Evolutionary conservation across 2,888 invertebrate genomes (phyloP).

Genomic region (Temnothorax unifasciatus): DNA sequence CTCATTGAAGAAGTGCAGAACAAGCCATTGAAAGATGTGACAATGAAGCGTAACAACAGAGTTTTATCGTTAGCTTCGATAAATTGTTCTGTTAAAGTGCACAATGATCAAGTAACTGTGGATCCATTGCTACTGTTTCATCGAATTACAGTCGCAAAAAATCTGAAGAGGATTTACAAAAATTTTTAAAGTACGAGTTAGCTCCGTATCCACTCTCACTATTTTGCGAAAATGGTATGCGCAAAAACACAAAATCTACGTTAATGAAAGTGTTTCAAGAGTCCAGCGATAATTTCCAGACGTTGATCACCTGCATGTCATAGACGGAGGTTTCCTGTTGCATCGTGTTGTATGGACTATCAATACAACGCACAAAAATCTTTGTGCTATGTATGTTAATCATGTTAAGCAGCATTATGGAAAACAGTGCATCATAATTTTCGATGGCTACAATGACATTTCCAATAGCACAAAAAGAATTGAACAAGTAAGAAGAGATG

Average conservation of each 20-base stretch:
- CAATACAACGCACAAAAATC: neutral
- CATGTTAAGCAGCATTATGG: too few species aligned
- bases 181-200: neutral
- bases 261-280: too few species aligned
- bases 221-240: neutral
- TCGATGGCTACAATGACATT: too few species aligned
- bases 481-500: too few species aligned
- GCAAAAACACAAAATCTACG: neutral
- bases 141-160: neutral
- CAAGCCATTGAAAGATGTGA: neutral
- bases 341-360: neutral
- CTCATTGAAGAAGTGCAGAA: neutral
- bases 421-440: too few species aligned
- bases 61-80: neutral
- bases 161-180: neutral
- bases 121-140: neutral
- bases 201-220: neutral
- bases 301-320: too few species aligned
- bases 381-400: neutral
- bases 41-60: neutral
- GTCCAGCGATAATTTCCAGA: too few species aligned
- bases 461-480: too few species aligned
- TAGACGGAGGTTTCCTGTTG: neutral
- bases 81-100: neutral
- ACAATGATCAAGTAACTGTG: neutral